Evolutionary conservation across 2,888 invertebrate genomes (phyloP), one percentile per base, ranked within the genome.

Genomic region (Geophilus truncorum): DNA sequence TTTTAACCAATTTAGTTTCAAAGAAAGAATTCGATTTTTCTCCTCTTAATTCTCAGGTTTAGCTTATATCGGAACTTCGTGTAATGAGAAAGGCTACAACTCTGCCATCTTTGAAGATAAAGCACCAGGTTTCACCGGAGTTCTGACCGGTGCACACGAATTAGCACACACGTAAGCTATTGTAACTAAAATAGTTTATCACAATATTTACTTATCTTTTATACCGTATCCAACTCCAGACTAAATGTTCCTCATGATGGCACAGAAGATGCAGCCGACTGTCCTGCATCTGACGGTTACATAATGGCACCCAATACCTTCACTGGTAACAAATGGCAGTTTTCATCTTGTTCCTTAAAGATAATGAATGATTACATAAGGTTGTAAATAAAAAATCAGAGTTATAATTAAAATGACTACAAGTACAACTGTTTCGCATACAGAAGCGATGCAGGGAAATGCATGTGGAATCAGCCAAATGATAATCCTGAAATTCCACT

Each of bases 241-340:
- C 21, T 78, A n/a, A 78, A 78, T 36, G 78, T 78, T 25, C 36
- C 36, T 3, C 78, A 78, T 40, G 78, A 78, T 32, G 78, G 78
- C 12, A 3, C 10, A 5, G 78, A 9, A 18, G 21, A 7, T 36
- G 34, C 78, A 1, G 18, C 40, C 12, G 9, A 34, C 6, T 78
- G 78, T 78, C 40, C 78, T 9, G 3, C 3, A 9, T 18, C 18
- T 2, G 21, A 40, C 3, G 78, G 78, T 5, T 36, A 36, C 15
- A 18, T 32, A 18, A 78, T 78, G 78, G 30, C 5, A 28, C 3
- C 77, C 25, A 77, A 77, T 77, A 1, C 3, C 9, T 25, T 25
- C 28, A 25, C 9, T n/a, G 28, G 10, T 25, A 78, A 78, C 9
- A 40, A 21, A 18, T 78, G 34, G 40, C 23, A 36, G 12, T 78